Evolutionary conservation across 2,797 vertebrate species (phyloP), one percentile per base, ranked within the genome.

Genomic region (Enteromius unitaeniatus): DNA sequence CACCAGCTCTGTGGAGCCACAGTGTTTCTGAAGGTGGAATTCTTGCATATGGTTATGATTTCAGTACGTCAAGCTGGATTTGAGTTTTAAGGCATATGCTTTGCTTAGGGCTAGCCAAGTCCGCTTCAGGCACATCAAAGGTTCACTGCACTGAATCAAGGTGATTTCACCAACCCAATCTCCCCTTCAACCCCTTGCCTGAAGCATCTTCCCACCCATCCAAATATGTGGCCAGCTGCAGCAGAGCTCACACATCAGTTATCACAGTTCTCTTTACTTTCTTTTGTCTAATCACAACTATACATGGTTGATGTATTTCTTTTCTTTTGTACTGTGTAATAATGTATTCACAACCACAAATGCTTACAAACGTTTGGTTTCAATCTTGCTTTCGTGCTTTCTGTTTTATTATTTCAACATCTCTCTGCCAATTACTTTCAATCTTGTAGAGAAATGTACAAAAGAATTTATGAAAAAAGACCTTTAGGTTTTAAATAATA

Each of bases 21-120:
- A 91, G 90, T 92, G 93, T 93, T 93, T 95, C 95, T 92, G 84
- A 93, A 94, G 93, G 90, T 96, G 94, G 94, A 97, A 96, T 95
- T 96, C 95, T 94, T 93, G 91, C 91, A 99, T 99, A 96, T 99
- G 98, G 97, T 98, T 99, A 96, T 98, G 96, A 99, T 99, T 99
- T 98, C 91, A 95, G 94, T 95, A 97, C 95, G 96, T 99, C 96
- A 97, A 95, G 94, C 93, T 95, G 93, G 89, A 93, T 94, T 95
- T 94, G 94, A 85, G 90, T 93, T 94, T 87, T 87, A 94, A 95
- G 92, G 93, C 93, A 92, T 92, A 92, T 69, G 91, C 89, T 97
- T 92, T 89, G 94, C 95, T 97, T 95, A 96, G 96, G 93, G 95
- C 96, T 96, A 94, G 95, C 94, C 93, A 94, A 93, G 95, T 93